A percentile compares a stretch with the other conserved stretches of the same genome.
phyloP scores from a whole-genome alignment of 2,113 vertebrate species.

The Uria lomvia region DNA sequence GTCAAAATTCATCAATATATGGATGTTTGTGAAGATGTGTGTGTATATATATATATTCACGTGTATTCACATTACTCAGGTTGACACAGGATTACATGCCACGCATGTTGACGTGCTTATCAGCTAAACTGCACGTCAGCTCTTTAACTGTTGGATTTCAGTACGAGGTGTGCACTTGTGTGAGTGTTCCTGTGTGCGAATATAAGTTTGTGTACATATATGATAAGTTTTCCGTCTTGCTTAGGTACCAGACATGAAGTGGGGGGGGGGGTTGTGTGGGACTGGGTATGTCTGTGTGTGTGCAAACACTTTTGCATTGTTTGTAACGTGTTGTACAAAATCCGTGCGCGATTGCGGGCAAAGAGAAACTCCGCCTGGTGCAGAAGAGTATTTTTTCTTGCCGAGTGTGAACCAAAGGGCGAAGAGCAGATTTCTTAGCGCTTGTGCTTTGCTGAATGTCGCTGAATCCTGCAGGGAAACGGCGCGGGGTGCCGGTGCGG shows the following conservation, averaged over 20 bases:
- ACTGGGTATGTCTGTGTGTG: background rate
- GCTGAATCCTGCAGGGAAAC: background rate
- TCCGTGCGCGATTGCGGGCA: background rate
- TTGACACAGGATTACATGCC: background rate
- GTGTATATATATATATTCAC: fast-evolving
- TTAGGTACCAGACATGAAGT: background rate
- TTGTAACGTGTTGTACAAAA: fast-evolving
- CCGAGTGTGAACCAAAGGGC: background rate
- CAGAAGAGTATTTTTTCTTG: fast-evolving
- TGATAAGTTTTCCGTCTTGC: background rate
- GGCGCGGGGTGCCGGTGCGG: background rate
- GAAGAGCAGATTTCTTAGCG: background rate
- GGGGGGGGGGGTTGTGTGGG: background rate
- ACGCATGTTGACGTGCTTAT: background rate
- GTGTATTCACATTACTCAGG: background rate
- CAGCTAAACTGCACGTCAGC: background rate
- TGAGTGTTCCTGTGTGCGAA: fast-evolving
- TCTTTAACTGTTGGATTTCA: background rate
- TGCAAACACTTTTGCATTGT: background rate
- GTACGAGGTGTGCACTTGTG: background rate
- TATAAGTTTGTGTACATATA: background rate
- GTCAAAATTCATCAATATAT: fast-evolving
- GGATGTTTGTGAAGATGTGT: background rate
- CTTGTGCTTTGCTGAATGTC: background rate
- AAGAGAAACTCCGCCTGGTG: background rate